Conservation (phyloP, 1,140 invertebrate species). For the Drosophila rhopaloa region DNA sequence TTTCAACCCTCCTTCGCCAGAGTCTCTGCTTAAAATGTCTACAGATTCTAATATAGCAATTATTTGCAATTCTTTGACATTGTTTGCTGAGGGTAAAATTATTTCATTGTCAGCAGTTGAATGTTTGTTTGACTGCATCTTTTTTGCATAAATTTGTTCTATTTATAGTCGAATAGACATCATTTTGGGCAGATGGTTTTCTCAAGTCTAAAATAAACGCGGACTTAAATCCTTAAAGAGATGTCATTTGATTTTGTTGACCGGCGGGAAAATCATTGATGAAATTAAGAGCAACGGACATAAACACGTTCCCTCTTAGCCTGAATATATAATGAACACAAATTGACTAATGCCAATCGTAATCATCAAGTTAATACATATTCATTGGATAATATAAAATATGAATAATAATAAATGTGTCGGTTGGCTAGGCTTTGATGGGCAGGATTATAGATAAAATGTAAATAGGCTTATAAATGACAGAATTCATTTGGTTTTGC, state of each 20-base stretch:
- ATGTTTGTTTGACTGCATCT: neutral
- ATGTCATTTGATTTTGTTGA: neutral
- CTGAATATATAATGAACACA: neutral
- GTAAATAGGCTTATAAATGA: constrained; percentile 1
- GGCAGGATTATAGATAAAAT: constrained; percentile 15
- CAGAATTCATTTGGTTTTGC: neutral
- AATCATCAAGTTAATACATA: constrained; percentile 11
- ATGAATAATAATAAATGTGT: constrained; percentile 22
- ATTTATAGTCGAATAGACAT: constrained; percentile 29
- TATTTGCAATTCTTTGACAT: constrained; percentile 63
- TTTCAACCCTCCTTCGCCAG: neutral
- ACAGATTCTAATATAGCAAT: constrained; percentile 43
- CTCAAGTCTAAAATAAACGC: constrained; percentile 3
- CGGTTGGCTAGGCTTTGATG: constrained; percentile 11
- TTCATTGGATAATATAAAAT: neutral
- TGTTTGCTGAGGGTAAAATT: constrained; percentile 16
- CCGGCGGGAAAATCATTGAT: neutral
- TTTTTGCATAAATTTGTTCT: constrained; percentile 28
- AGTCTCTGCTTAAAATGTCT: constrained; percentile 12
- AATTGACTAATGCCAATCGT: neutral
- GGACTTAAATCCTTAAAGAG: neutral
- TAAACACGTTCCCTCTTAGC: neutral
- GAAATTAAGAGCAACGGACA: neutral
- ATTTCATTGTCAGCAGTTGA: constrained; percentile 15
- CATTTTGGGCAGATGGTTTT: neutral